Conservation (phyloP, 2,888 invertebrate genomes). For the Cantharis rustica region DNA sequence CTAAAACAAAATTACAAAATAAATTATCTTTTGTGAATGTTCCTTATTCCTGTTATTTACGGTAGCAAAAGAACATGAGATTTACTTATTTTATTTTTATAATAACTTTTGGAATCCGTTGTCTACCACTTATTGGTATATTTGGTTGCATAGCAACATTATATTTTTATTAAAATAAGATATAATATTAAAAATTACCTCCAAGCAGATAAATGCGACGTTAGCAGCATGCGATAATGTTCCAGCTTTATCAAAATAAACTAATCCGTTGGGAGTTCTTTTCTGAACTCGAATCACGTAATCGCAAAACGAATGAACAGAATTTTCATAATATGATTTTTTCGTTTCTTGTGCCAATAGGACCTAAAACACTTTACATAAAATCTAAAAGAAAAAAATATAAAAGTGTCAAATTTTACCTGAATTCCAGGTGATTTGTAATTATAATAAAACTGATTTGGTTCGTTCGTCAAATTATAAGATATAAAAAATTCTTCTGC, state of each 20-base stretch:
- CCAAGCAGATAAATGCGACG: constrained; percentile 60
- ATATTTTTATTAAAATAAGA: background rate
- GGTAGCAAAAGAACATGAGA: too few species aligned
- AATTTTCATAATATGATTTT: constrained; percentile 52
- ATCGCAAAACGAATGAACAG: constrained; percentile 59
- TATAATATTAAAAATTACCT: constrained; percentile 48
- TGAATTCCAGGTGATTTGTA: constrained; percentile 63
- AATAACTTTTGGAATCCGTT: too few species aligned
- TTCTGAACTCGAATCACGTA: constrained; percentile 56
- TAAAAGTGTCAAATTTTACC: constrained; percentile 44
- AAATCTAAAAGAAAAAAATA: background rate
- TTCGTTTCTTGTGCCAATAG: constrained; percentile 58
- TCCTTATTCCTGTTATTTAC: too few species aligned
- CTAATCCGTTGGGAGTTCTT: constrained; percentile 59
- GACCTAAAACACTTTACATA: constrained; percentile 46
- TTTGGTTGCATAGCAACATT: background rate
- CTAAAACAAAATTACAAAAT: constrained; percentile 39
- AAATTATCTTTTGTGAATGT: too few species aligned
- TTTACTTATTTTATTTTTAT: too few species aligned
- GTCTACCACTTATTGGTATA: background rate
- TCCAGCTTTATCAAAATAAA: constrained; percentile 61
- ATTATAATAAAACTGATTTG: constrained; percentile 61
- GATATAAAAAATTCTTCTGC: constrained; percentile 58
- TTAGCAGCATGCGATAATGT: constrained; percentile 62
- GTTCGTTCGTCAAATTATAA: constrained; percentile 57